Percentiles rank a stretch among this genome's conserved stretches.
Conservation (phyloP, 1,140 invertebrate genomes). For the Trichonephila clavata region DNA sequence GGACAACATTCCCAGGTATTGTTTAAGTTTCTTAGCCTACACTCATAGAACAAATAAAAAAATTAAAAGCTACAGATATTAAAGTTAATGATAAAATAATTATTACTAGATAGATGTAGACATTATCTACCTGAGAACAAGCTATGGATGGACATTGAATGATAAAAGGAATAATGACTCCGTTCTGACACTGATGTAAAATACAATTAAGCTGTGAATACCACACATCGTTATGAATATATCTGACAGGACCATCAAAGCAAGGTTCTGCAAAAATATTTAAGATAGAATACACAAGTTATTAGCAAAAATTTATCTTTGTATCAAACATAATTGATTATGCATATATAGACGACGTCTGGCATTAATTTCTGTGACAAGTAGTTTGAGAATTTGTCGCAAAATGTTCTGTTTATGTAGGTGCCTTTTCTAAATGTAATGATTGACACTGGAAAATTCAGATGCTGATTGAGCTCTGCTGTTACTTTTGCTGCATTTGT, state of each 20-base stretch:
- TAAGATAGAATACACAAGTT: too few species aligned
- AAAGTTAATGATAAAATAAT: not conserved
- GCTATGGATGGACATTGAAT: constrained; percentile 49
- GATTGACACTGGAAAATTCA: too few species aligned
- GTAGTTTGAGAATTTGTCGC: too few species aligned
- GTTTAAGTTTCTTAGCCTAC: constrained; percentile 43
- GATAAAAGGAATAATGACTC: constrained; percentile 39
- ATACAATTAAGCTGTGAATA: constrained; percentile 3
- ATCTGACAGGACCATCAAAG: not conserved
- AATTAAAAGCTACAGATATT: not conserved
- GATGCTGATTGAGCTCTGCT: too few species aligned
- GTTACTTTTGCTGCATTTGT: too few species aligned
- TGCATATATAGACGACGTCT: too few species aligned
- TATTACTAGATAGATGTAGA: not conserved
- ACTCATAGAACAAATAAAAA: not conserved
- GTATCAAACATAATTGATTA: too few species aligned
- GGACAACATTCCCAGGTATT: constrained; percentile 50
- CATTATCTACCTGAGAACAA: constrained; percentile 36
- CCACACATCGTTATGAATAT: constrained; percentile 50
- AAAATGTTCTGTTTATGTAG: too few species aligned
- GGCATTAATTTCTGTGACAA: too few species aligned
- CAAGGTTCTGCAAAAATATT: constrained; percentile 34
- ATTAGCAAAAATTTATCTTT: too few species aligned
- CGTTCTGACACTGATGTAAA: constrained; percentile 62
- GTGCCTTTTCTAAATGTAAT: too few species aligned